Evolutionary conservation across 2,113 vertebrate species (phyloP), one percentile per base, ranked within the genome.

Genomic region (Chloebia gouldiae): DNA sequence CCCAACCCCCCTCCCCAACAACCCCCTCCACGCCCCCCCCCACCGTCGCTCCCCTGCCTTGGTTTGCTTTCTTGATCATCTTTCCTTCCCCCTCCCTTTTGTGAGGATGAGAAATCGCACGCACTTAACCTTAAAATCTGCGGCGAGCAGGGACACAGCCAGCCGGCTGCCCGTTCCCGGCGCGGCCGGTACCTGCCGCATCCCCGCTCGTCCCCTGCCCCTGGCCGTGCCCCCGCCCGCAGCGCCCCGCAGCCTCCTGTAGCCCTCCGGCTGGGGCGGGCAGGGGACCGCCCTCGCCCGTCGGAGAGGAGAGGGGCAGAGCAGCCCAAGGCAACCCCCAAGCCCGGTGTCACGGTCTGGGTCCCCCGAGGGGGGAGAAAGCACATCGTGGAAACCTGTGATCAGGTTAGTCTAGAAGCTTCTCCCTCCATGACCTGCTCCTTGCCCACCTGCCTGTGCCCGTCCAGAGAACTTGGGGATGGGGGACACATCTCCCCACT

Each of bases 401-500:
- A 81, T 15, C 77, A 91, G 95, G 84, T 89, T 56, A 64, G 93
- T 95, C 96, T 93, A 60, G 96, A 96, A 96, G 83, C 61, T 96
- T 96, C 93, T 95, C 39, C 57, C 10, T 63, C 63, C 40, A 0
- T 42, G 42, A 80, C 82, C 91, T 10, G 1, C 50, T 22, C 86
- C 30, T 77, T 66, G 60, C 44, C 47, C 60, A 9, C 42, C 60
- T 9, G 2, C 68, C 49, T 35, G 80, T 60, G 47, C 42, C 47
- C 2, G 3, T 92, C 72, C 3, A 0, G 64, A 77, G 86, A 63
- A 84, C 87, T 31, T 89, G 77, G 85, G 65, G 35, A 54, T 39
- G 39, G 59, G 68, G 44, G 35, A 65, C 1, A 0, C 0, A 0
- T 66, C 71, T 60, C 42, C 35, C 28, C 0, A 0, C 28, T 50